phyloP scores from a whole-genome alignment of 1,140 invertebrate species.

The Brachionus koreanus region DNA sequence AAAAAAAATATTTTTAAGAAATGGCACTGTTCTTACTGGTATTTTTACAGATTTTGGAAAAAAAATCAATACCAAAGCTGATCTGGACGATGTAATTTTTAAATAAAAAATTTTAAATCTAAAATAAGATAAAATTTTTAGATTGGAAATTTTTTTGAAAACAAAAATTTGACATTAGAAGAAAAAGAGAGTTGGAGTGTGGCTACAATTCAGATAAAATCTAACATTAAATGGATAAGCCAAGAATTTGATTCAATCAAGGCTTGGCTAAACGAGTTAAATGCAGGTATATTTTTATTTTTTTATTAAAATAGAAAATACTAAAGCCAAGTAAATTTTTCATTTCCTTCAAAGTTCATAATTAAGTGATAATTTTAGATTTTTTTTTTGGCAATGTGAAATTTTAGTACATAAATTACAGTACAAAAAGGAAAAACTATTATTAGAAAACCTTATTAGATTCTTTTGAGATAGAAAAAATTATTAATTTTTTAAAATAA shows the following conservation, averaged over 20 bases:
- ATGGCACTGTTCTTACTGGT: neutral
- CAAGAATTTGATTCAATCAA: neutral
- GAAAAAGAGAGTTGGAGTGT: neutral
- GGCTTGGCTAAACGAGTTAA: neutral
- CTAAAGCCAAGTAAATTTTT: too few relatives aligned
- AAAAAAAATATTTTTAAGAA: neutral
- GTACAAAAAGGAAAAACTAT: too few relatives aligned
- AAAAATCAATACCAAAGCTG: neutral
- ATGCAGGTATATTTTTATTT: neutral
- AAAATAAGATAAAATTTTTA: neutral
- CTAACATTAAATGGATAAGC: neutral
- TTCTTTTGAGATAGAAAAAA: too few relatives aligned
- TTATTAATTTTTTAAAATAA: too few relatives aligned
- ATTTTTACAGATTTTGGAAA: neutral
- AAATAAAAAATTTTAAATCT: neutral
- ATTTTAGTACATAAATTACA: too few relatives aligned
- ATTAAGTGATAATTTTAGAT: too few relatives aligned
- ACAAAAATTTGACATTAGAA: neutral
- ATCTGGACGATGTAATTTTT: constrained; percentile 2
- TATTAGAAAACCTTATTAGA: too few relatives aligned
- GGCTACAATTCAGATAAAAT: neutral
- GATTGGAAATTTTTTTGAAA: neutral
- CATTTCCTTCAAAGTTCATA: too few relatives aligned
- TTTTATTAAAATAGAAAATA: too few relatives aligned
- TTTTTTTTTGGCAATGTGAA: too few relatives aligned